Evolutionary conservation across 2,113 vertebrate species (phyloP).

Genomic region (Sylvilagus bachmani): DNA sequence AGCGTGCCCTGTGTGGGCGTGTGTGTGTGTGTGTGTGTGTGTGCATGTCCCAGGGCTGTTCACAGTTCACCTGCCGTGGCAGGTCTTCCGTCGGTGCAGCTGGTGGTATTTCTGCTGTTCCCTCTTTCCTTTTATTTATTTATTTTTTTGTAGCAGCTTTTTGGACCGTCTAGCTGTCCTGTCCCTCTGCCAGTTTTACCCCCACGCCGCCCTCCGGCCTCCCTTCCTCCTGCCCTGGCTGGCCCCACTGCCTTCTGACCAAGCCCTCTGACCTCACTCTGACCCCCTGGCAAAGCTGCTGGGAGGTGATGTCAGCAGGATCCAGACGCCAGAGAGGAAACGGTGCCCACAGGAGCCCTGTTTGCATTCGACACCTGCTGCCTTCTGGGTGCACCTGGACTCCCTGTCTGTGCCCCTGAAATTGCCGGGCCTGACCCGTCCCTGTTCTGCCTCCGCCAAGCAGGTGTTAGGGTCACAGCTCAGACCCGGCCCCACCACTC

Average conservation of each 20-base stretch:
- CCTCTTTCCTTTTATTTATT: not conserved
- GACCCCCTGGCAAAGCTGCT: not conserved
- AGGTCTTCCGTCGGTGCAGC: too few species aligned
- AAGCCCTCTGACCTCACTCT: not conserved
- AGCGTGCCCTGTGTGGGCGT: not conserved
- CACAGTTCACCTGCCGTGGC: too few species aligned
- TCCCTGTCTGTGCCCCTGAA: not conserved
- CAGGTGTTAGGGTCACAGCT: not conserved
- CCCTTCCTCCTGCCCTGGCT: not conserved
- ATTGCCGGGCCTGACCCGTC: fast-evolving
- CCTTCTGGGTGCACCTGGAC: not conserved
- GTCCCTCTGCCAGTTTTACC: not conserved
- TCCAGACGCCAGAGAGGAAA: not conserved
- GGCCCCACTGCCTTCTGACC: not conserved
- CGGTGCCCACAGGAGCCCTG: not conserved
- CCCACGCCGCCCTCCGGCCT: not conserved
- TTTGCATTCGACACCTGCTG: not conserved
- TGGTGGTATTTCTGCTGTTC: too few species aligned
- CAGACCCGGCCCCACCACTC: too few species aligned
- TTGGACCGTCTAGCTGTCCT: too few species aligned
- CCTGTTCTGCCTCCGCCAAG: not conserved
- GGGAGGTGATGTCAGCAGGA: not conserved
- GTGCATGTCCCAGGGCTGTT: too few species aligned
- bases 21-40: not conserved
- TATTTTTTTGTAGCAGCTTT: not conserved